Base-by-base conservation (phyloP, 2,113 vertebrate genomes). In the Uria lomvia region DNA sequence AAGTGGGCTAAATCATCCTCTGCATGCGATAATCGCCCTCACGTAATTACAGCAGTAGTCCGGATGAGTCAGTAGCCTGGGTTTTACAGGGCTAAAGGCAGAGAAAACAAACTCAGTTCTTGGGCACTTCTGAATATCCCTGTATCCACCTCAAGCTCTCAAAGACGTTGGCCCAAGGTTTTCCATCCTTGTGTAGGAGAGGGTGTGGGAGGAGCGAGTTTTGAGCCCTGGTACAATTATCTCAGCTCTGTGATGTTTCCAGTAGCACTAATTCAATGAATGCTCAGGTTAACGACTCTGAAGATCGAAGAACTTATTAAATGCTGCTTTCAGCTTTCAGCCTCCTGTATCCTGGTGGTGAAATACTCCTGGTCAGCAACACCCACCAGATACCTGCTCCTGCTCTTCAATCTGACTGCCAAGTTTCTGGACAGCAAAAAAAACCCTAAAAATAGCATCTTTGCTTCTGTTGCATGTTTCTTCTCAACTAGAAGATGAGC, bases 231-330 rank as follows among this genome's bases (percentile, higher is more conserved):
- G 59, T 60, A 58, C 45, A 76, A 96, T 86, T 94, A 73, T 68
- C 77, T 90, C 93, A 76, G 82, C 85, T 82, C 88, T 82, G 88
- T 36, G 90, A 90, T 84, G 90, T 55, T 93, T 80, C 71, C 90
- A 92, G 59, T 15, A 80, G 47, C 23, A 22, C 24, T 95, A 86
- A 94, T 89, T 91, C 92, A 95, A 95, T 92, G 65, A 95, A 73
- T 1, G 17, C n/a, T 84, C 73, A 77, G 68, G 79, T 93, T 95
- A 93, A 95, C 1, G 3, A 67, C 63, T 83, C 68, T 43, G 45
- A 85, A 65, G 62, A 79, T 62, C 0, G 6, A 55, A 80, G 45
- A 71, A 86, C 22, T 75, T 88, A 60, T 42, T 85, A 76, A 92
- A 73, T 26, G 15, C 15, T 92, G 50, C 45, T 87, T 92, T 49